A percentile compares a stretch with the other conserved stretches of the same genome.
Evolutionary conservation across 1,140 invertebrate species (phyloP).

Genomic region (Ruditapes philippinarum): DNA sequence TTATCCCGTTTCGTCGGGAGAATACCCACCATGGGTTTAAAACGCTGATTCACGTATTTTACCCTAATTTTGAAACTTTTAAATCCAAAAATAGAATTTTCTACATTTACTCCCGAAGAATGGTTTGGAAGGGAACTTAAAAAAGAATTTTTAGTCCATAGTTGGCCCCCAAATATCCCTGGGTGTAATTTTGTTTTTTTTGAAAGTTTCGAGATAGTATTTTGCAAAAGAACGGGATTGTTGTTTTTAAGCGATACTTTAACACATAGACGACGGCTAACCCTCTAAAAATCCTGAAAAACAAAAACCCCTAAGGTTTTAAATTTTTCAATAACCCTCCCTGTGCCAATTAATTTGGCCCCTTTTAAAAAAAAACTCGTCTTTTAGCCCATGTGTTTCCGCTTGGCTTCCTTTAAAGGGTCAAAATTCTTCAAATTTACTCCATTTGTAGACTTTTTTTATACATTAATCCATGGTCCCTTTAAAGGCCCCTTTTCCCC

Average conservation of each 20-base stretch:
- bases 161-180: conserved; percentile 50
- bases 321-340: conserved; percentile 83
- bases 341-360: conserved; percentile 79
- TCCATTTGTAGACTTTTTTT: no score
- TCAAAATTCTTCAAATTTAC: no score
- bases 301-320: conserved; percentile 81
- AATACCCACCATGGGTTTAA: conserved; percentile 64
- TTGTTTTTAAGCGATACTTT: conserved; percentile 79
- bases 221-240: conserved; percentile 71
- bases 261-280: conserved; percentile 81
- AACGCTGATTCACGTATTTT: conserved; percentile 58
- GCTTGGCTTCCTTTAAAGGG: no score
- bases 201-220: conserved; percentile 73
- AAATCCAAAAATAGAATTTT: conserved; percentile 17
- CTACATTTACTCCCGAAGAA: conserved; percentile 34
- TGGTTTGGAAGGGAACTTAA: conserved; percentile 32
- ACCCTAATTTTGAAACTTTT: conserved; percentile 53
- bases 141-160: conserved; percentile 63
- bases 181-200: conserved; percentile 45
- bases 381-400: conserved; percentile 57
- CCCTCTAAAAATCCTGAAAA: conserved; percentile 81
- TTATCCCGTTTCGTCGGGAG: conserved; percentile 24
- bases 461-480: no score
- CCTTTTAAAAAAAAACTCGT: conserved; percentile 70
- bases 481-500: no score